These are phyloP conservation scores for Thalpophila matura DNA, from an alignment of 2,888 invertebrate species.

Conservation along the genomic window DNA sequence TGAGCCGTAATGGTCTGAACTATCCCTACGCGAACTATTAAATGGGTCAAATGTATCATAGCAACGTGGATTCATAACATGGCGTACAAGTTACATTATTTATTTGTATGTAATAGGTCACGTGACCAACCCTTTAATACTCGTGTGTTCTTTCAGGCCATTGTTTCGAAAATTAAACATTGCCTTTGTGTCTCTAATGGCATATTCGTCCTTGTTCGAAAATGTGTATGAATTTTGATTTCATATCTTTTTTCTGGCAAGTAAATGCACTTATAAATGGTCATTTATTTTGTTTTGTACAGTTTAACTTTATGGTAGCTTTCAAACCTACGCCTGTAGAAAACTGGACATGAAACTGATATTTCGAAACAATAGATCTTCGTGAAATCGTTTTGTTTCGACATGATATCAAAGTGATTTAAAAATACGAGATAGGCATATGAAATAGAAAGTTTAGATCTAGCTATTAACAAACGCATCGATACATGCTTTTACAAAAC, in stretches of 20 bases:
- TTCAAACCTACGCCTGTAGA: neutral
- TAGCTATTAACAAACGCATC: too few species aligned
- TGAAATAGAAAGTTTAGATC: too few species aligned
- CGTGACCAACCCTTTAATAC: slow-evolving; percentile 60
- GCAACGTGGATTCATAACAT: slow-evolving; percentile 75
- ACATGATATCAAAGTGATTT: neutral
- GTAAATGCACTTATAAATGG: neutral
- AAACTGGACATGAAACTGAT: neutral
- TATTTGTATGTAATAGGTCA: slow-evolving; percentile 63
- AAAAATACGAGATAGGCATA: too few species aligned
- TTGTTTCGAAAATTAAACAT: neutral
- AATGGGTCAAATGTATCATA: slow-evolving; percentile 69
- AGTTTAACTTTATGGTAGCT: neutral
- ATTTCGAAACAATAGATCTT: neutral
- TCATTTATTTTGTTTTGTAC: neutral
- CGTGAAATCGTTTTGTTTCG: neutral
- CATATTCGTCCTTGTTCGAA: slow-evolving; percentile 4
- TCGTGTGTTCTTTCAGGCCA: slow-evolving; percentile 12
- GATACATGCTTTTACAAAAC: too few species aligned
- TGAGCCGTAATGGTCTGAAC: slow-evolving; percentile 57
- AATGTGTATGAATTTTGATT: neutral
- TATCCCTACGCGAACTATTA: slow-evolving; percentile 66
- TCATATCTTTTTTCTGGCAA: neutral
- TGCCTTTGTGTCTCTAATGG: neutral
- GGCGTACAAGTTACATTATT: slow-evolving; percentile 67